Evolutionary conservation across 1,140 invertebrate species (phyloP).

Genomic region (Augochlora pura): DNA sequence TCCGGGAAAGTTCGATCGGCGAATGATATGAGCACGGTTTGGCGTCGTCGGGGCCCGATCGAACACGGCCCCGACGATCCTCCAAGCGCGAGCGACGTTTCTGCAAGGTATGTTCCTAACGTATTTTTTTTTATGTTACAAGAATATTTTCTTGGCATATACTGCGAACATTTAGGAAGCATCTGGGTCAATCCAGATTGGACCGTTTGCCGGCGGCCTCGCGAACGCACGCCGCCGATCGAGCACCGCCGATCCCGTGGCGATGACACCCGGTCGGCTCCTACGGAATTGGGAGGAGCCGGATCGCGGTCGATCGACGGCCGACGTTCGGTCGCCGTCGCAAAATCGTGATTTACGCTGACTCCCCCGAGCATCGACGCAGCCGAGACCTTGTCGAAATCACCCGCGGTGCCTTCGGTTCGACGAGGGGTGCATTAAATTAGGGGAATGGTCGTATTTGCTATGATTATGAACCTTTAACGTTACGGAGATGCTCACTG

Average conservation of each 20-base stretch:
- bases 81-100: constrained; percentile 43
- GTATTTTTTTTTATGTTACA: constrained; percentile 58
- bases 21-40: constrained; percentile 56
- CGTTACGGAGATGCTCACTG: constrained; percentile 41
- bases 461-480: constrained; percentile 48
- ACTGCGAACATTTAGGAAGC: constrained; percentile 61
- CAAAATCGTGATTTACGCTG: constrained; percentile 37
- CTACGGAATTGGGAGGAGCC: too few relatives aligned
- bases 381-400: neutral
- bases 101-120: constrained; percentile 56
- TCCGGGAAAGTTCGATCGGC: constrained; percentile 26
- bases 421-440: constrained; percentile 51
- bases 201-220: constrained; percentile 2
- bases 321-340: constrained; percentile 22
- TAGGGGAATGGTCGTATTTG: constrained; percentile 50
- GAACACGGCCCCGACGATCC: constrained; percentile 41
- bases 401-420: constrained; percentile 6
- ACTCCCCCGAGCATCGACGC: neutral
- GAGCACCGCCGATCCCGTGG: neutral
- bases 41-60: constrained; percentile 14
- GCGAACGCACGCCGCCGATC: constrained; percentile 17
- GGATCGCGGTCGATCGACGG: constrained; percentile 4
- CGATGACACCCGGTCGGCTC: too few relatives aligned
- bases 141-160: constrained; percentile 53
- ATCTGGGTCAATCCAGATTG: constrained; percentile 43